phyloP scores from a whole-genome alignment of 2,888 invertebrate genomes.

The Trachelus tabidus region DNA sequence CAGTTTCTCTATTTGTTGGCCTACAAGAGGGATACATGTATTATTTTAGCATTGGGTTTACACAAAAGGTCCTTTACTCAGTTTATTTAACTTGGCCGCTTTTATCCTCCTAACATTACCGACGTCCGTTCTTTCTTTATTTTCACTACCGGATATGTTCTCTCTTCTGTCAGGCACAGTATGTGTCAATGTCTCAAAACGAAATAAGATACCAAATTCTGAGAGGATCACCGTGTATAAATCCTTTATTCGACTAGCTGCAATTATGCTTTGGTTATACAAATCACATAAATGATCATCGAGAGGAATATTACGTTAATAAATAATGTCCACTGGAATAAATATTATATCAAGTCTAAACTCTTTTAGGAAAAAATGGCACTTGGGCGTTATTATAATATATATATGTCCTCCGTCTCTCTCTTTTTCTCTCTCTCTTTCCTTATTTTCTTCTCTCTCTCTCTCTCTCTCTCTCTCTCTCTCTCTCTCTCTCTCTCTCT shows the following conservation, averaged over 20 bases:
- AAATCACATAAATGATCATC: neutral
- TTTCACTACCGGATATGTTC: slow-evolving; percentile 18
- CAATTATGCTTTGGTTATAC: slow-evolving; percentile 17
- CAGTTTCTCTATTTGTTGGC: neutral
- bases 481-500: no score
- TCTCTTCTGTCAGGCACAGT: neutral
- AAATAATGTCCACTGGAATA: slow-evolving; percentile 43
- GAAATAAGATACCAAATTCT: neutral
- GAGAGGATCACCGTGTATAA: slow-evolving; percentile 5
- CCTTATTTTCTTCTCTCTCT: no score
- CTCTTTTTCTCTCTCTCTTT: neutral
- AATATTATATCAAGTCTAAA: slow-evolving; percentile 23
- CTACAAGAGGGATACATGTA: slow-evolving; percentile 33
- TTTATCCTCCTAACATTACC: slow-evolving; percentile 42
- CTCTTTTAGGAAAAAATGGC: neutral
- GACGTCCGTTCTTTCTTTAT: slow-evolving; percentile 31
- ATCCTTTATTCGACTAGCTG: slow-evolving; percentile 18
- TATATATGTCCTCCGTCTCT: neutral
- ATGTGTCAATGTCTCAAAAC: neutral
- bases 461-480: no score
- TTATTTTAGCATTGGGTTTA: slow-evolving; percentile 56
- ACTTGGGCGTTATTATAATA: neutral
- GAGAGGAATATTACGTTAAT: slow-evolving; percentile 4
- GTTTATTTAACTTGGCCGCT: slow-evolving; percentile 34
- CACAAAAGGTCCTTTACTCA: slow-evolving; percentile 50